phyloP scores from a whole-genome alignment of 53 echinoderm and acorn worm genomes.

The Antedon mediterranea region DNA sequence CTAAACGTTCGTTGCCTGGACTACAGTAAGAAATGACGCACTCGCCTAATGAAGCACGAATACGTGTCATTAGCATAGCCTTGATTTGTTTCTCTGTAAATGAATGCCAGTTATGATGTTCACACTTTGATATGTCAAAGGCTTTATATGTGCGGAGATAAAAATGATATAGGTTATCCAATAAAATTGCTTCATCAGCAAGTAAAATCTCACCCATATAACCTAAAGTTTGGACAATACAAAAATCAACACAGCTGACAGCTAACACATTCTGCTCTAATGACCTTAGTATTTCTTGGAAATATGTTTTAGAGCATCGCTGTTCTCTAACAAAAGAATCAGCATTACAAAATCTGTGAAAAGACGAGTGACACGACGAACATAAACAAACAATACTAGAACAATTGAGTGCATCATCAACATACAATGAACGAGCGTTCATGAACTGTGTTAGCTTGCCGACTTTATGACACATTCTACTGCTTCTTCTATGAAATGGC shows the following conservation, averaged over 20 bases:
- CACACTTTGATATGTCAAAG: not conserved
- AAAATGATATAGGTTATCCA: not conserved
- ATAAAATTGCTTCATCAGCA: not conserved
- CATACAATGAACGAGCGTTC: not conserved
- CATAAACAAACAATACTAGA: not conserved
- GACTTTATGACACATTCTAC: not conserved
- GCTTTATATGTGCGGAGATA: not conserved
- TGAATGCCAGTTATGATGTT: not conserved
- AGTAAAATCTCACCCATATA: not conserved
- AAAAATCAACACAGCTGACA: not conserved
- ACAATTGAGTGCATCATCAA: not conserved
- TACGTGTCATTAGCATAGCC: not conserved
- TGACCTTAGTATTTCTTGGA: not conserved
- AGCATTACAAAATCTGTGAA: not conserved
- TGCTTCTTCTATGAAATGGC: no score
- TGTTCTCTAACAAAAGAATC: not conserved
- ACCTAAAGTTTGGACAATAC: not conserved
- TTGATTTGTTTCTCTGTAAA: not conserved
- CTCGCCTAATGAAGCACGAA: not conserved
- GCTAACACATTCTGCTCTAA: not conserved
- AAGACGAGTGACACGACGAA: not conserved
- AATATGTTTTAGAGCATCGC: not conserved
- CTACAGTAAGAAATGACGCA: not conserved
- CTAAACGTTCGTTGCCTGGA: not conserved
- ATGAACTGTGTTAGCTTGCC: not conserved